Percentiles rank a stretch among this genome's conserved stretches.
Evolutionary conservation across 2,797 vertebrate species (phyloP).

Genomic region (Silurus lanzhouensis): DNA sequence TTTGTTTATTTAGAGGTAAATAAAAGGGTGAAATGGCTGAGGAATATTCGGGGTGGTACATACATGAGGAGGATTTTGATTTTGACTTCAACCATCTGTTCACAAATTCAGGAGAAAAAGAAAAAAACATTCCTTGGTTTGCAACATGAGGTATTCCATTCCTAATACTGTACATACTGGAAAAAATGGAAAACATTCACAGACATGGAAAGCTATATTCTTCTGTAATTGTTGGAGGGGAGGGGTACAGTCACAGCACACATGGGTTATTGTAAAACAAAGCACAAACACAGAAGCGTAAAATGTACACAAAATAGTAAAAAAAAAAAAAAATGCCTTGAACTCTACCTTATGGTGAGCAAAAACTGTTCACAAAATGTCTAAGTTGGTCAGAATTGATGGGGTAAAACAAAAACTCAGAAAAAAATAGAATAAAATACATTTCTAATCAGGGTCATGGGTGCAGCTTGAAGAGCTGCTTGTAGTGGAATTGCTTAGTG

Average conservation of each 20-base stretch:
- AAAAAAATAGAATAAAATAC: background rate
- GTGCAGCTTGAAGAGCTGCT: conserved; percentile 1
- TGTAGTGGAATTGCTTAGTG: background rate
- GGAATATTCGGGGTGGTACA: conserved; percentile 12
- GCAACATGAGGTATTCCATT: conserved; percentile 39
- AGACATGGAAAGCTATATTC: conserved; percentile 14
- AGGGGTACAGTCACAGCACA: conserved; percentile 15
- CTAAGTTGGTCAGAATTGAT: background rate
- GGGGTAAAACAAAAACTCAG: background rate
- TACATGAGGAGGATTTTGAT: conserved; percentile 22
- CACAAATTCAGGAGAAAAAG: conserved; percentile 20
- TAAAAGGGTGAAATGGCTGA: conserved; percentile 40
- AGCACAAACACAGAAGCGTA: conserved; percentile 20
- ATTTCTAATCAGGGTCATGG: background rate
- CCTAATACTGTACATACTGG: conserved; percentile 1
- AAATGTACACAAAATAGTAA: conserved; percentile 33
- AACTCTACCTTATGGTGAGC: background rate
- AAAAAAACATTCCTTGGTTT: conserved; percentile 26
- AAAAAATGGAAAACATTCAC: conserved; percentile 31
- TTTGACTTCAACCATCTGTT: conserved; percentile 24
- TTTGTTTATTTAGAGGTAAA: conserved; percentile 52
- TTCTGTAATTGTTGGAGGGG: background rate
- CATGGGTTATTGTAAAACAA: conserved; percentile 9
- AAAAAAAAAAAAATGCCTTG: conserved; percentile 31
- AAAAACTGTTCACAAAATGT: background rate